Conservation (phyloP, 1,140 invertebrate genomes). For the Tetramorium alpestre region DNA sequence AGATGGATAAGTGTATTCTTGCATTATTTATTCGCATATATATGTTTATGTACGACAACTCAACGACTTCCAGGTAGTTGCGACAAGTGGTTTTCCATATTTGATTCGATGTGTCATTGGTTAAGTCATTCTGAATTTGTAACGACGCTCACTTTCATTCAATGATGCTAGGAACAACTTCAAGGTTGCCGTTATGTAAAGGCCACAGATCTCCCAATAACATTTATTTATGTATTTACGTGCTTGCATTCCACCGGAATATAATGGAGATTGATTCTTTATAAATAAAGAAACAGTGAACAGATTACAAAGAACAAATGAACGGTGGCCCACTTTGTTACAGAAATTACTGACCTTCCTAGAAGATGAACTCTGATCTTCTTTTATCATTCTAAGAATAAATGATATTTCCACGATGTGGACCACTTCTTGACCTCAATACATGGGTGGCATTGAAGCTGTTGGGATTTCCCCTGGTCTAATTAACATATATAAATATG, state of each 20-base stretch:
- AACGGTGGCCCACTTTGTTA: constrained; percentile 76
- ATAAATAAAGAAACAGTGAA: background rate
- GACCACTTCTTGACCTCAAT: constrained; percentile 53
- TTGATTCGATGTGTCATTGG: constrained; percentile 67
- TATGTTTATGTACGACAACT: background rate
- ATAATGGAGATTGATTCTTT: background rate
- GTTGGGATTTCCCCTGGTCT: constrained; percentile 43
- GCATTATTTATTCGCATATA: background rate
- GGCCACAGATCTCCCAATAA: background rate
- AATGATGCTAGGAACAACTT: constrained; percentile 49
- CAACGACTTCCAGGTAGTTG: constrained; percentile 49
- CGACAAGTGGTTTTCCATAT: constrained; percentile 59
- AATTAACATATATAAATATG: background rate
- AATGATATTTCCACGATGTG: constrained; percentile 70
- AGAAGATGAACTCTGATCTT: constrained; percentile 75
- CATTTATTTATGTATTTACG: constrained; percentile 17
- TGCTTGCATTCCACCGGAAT: background rate
- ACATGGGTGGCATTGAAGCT: constrained; percentile 49
- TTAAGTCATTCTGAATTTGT: constrained; percentile 69
- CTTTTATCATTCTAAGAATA: constrained; percentile 66
- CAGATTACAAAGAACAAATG: background rate
- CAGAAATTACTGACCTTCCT: constrained; percentile 74
- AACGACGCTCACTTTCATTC: constrained; percentile 66
- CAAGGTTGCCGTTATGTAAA: constrained; percentile 64
- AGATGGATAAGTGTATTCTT: background rate